Percentiles rank a stretch among this genome's conserved stretches.
Conservation (phyloP, 1,140 invertebrate genomes). For the Leptinotarsa undecemlineata region DNA sequence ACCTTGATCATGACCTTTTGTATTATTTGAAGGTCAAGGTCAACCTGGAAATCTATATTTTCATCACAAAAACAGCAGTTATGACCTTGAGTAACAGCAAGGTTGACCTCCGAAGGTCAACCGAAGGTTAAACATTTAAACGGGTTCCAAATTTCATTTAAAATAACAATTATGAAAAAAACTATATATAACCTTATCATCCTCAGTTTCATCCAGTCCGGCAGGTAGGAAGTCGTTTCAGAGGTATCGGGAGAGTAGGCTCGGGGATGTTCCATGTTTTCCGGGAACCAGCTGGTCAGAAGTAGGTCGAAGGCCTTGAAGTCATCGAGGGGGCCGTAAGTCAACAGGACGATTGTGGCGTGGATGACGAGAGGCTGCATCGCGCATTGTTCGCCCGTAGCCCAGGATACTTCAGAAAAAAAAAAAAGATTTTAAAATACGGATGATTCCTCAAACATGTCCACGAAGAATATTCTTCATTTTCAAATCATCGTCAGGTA, state of each 20-base stretch:
- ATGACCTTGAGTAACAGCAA: too few relatives aligned
- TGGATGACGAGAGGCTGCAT: slow-evolving; percentile 90
- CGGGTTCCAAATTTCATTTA: too few relatives aligned
- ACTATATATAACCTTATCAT: slow-evolving; percentile 71
- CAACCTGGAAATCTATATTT: too few relatives aligned
- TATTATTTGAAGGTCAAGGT: too few relatives aligned
- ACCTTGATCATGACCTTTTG: too few relatives aligned
- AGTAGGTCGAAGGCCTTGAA: slow-evolving; percentile 67
- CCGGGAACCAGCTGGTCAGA: slow-evolving; percentile 78
- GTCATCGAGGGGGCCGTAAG: slow-evolving; percentile 69
- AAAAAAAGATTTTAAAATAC: too few relatives aligned
- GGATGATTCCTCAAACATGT: too few relatives aligned
- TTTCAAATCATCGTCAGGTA: too few relatives aligned
- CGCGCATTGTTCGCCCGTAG: slow-evolving; percentile 78
- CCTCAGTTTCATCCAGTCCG: slow-evolving; percentile 92
- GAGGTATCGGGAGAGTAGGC: slow-evolving; percentile 83
- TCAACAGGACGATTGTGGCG: slow-evolving; percentile 91
- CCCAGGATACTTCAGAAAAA: slow-evolving; percentile 71
- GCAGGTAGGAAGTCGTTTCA: slow-evolving; percentile 84
- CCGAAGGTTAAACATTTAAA: too few relatives aligned
- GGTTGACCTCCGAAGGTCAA: too few relatives aligned
- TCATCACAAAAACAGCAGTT: too few relatives aligned
- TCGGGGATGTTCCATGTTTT: slow-evolving; percentile 68
- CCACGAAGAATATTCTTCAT: too few relatives aligned
- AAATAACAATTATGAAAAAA: background rate